These are phyloP conservation scores for Paralinhomoeus sp. DNA, from an alignment of 2,888 invertebrate genomes.

Conservation along the genomic window DNA sequence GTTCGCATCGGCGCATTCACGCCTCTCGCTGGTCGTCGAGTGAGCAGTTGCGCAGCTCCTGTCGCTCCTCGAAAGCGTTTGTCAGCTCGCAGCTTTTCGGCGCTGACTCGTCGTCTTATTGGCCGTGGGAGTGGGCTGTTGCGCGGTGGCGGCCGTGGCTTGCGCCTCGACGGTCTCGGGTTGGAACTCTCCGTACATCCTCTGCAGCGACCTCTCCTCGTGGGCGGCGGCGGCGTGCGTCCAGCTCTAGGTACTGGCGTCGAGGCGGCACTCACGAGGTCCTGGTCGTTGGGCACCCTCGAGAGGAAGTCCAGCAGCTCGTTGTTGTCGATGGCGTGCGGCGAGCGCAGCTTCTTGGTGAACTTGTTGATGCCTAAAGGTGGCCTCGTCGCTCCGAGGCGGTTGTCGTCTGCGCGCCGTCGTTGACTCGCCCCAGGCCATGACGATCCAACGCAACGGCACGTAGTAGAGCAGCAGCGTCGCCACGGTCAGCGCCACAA, in stretches of 20 bases:
- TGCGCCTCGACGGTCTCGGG: conserved; percentile 6
- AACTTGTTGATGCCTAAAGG: conserved; percentile 68
- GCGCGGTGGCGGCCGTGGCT: too few relatives aligned
- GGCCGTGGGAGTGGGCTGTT: too few relatives aligned
- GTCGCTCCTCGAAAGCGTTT: too few relatives aligned
- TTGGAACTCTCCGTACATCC: conserved; percentile 5
- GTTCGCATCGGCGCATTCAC: too few relatives aligned
- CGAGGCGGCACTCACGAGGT: conserved; percentile 39
- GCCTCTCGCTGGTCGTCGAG: too few relatives aligned
- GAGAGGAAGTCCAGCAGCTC: conserved; percentile 78
- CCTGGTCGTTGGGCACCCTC: conserved; percentile 75
- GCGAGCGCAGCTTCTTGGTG: conserved; percentile 65
- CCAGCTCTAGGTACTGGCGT: neutral
- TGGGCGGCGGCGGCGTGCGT: neutral
- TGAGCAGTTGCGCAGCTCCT: too few relatives aligned
- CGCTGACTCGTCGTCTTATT: too few relatives aligned
- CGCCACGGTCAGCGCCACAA: conserved; percentile 47
- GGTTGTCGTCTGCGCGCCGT: conserved; percentile 1
- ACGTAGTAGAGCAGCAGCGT: conserved; percentile 60
- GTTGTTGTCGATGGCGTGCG: conserved; percentile 85
- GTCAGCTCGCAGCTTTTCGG: too few relatives aligned
- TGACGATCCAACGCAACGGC: conserved; percentile 62
- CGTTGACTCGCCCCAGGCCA: conserved; percentile 65
- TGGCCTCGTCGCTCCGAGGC: too few relatives aligned
- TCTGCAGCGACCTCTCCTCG: neutral